Evolutionary conservation across 2,113 vertebrate genomes (phyloP), one percentile per base, ranked within the genome.

Genomic region (Microtus pennsylvanicus): DNA sequence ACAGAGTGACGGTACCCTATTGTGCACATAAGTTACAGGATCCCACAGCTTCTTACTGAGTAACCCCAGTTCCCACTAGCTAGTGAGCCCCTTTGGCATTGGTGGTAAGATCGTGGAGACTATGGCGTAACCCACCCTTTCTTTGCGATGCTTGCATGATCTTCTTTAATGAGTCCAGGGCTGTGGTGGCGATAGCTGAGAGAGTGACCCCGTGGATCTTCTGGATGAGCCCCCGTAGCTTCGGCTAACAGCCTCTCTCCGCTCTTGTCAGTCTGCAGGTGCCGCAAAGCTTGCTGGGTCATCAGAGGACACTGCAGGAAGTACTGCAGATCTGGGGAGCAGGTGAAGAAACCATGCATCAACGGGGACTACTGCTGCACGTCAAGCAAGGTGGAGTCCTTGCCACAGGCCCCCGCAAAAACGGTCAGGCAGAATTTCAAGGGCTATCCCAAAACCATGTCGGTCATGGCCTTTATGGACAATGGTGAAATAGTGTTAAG

Each of bases 231-330:
- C 35, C 77, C 47, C 5, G 1, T 47, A 33, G 61, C n/a, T 89
- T 69, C 65, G 78, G 67, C 63, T 86, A 80, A 89, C 63, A 69
- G 61, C 21, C 58, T 58, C 81, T 81, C 42, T 80, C 85, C 61
- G 13, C 55, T 88, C 86, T 94, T 93, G 74, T 90, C 78, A 96
- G 87, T 91, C 78, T 86, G 12, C 50, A 70, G 90, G 90, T 10
- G 83, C 42, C 30, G 3, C 69, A 96, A 96, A 55, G 78, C 78
- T 89, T 96, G 94, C 93, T 76, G 87, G 93, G 72, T 70, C 65
- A 47, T 76, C 16, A 91, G 30, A 93, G 93, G 96, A 70, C 96
- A 87, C 30, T 97, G 94, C 65, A 97, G 87, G 67, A 55, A 89
- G 91, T 28, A 76, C 72, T 95, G 93, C 82, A 97, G 38, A 70